Evolutionary conservation across 2,113 vertebrate genomes (phyloP), one percentile per base, ranked within the genome.

Genomic region (Trematocara nigrifrons): DNA sequence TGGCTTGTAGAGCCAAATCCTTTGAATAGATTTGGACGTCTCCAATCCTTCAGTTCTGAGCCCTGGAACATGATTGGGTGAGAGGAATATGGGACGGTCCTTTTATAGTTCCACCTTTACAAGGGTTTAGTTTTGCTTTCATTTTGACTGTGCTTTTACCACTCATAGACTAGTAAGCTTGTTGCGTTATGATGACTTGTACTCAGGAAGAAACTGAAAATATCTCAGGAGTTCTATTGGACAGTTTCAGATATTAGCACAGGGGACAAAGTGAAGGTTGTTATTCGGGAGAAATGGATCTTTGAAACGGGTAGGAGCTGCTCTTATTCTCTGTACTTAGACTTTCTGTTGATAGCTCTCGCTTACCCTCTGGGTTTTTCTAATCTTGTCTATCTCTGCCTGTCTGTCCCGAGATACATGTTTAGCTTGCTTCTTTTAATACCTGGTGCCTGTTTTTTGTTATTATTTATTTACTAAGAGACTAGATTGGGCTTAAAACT

Each of bases 121-220:
- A 18, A 1, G 51, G 54, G 2, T 69, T 84, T 83, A 18, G 42
- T 91, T 94, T 94, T 89, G 31, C 84, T 95, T 95, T 94, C 85
- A 6, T 45, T 94, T 84, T 85, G 31, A 82, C 22, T 20, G 29
- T 10, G 9, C 5, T 12, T 33, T 16, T 7, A 52, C 3, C 6
- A 7, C n/a, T 66, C 3, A 61, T 26, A 38, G 38, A 3, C 4
- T 1, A 59, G 31, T 11, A 29, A 29, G 5, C 10, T 47, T n/a
- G 22, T 80, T 45, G 2, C 8, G 1, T 82, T 45, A 82, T 87
- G 64, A 79, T 61, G 66, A 59, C 10, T 80, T 22, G n/a, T 29
- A 77, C 31, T 90, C 80, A 87, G 7, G 9, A 66, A 80, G 81
- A 88, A 94, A 92, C 29, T 79, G 81, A 85, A 88, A 87, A 77